Evolutionary conservation across 2,888 invertebrate genomes (phyloP).

Genomic region (Phragmatobia fuliginosa): DNA sequence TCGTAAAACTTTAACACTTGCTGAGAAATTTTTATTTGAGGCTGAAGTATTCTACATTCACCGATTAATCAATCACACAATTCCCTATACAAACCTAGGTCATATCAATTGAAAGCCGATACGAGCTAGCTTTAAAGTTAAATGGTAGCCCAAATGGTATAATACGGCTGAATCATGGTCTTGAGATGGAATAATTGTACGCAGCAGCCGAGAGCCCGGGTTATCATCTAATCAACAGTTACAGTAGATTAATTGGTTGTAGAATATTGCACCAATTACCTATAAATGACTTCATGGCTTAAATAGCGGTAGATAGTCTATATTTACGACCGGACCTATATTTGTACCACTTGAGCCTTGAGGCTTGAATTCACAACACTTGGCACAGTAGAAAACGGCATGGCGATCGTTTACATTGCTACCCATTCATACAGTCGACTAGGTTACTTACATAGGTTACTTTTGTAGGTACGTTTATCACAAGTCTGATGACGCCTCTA

Average conservation of each 20-base stretch:
- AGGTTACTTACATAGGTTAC: no score
- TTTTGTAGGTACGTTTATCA: no score
- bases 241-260: conserved; percentile 24
- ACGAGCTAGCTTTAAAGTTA: neutral
- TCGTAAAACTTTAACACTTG: no score
- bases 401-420: no score
- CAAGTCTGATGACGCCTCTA: no score
- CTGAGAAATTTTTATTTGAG: no score
- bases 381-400: no score
- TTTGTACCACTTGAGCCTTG: no score
- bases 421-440: no score
- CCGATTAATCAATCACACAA: neutral
- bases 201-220: neutral
- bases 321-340: no score
- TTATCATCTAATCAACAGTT: conserved; percentile 14
- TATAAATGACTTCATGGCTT: conserved; percentile 16
- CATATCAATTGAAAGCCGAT: neutral
- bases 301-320: neutral
- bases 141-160: neutral
- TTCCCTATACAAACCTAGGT: neutral
- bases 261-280: conserved; percentile 20
- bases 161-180: neutral
- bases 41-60: neutral
- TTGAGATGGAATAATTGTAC: conserved; percentile 1
- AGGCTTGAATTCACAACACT: no score